Base-by-base conservation (phyloP, 92 coral and sea anemone genomes). In the Porites rus region DNA sequence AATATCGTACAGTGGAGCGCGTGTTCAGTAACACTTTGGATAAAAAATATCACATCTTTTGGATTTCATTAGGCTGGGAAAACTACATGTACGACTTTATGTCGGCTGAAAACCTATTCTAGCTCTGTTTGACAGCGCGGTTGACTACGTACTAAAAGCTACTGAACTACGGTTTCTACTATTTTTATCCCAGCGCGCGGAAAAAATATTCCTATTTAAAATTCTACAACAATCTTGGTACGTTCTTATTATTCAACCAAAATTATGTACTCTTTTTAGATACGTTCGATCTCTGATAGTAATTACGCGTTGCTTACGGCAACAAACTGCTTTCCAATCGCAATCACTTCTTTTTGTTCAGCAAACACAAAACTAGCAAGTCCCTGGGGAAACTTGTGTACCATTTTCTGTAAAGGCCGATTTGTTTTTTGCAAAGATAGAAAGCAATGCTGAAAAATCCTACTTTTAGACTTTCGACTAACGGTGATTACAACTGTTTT, bases 31-130 rank as follows among this genome's bases (percentile, higher is more conserved):
- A 58, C 52, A 19, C 17, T 65, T 62, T 21, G 52, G 80, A 74
- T 74, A 74, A 83, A 83, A 83, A 83, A 73, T 72, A 46, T 51
- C 73, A 63, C 73, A 73, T 73, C 74, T 74, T 24, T 43, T 46
- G 51, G 53, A 50, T 46, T 83, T 63, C 10, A 62, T 83, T 83
- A 74, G 87, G 64, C 80, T 73, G 87, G 87, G 87, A 83, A 83
- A 81, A 60, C 46, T 38, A 38, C 46, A 38, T 38, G 46, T 17
- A 73, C 73, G 80, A 83, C 52, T 51, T 70, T 56, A 28, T n/a
- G 67, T 22, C 77, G 74, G 14, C 50, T 50, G 64, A 51, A 72
- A 61, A 51, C 63, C 43, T 61, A 22, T 19, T 58, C 67, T 70
- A 8, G 76, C 52, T 58, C 86, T 81, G 77, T 81, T 81, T 81